A percentile compares a stretch with the other conserved stretches of the same genome.
These are phyloP conservation scores for Suillia variegata DNA, from an alignment of 2,888 invertebrate genomes.

Conservation along the genomic window DNA sequence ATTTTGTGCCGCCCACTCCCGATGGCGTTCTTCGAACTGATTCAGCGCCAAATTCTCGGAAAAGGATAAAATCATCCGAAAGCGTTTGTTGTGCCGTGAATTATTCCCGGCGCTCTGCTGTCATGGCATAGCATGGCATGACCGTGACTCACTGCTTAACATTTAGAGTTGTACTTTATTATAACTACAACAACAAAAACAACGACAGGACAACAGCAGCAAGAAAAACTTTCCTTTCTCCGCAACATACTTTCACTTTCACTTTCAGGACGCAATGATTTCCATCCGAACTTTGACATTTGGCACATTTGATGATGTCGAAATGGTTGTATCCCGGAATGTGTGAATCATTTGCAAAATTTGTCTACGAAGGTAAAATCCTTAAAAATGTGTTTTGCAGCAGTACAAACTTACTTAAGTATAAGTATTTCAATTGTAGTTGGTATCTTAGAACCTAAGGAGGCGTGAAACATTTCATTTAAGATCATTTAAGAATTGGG, in stretches of 20 bases:
- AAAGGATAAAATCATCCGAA: conserved; percentile 48
- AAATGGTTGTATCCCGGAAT: background rate
- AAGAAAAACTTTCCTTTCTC: background rate
- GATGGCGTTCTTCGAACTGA: conserved; percentile 34
- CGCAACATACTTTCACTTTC: conserved; percentile 10
- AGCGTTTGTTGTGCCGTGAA: conserved; percentile 46
- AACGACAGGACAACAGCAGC: background rate
- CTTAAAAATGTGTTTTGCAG: too few relatives aligned
- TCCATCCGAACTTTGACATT: conserved; percentile 16
- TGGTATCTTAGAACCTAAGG: too few relatives aligned
- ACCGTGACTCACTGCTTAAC: conserved; percentile 40
- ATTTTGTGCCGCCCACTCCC: conserved; percentile 22
- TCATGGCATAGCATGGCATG: conserved; percentile 13
- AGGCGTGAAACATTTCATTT: too few relatives aligned
- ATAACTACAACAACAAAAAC: conserved; percentile 32
- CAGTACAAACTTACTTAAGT: too few relatives aligned
- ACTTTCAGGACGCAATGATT: background rate
- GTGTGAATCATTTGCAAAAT: background rate
- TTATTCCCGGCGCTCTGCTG: conserved; percentile 15
- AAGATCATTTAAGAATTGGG: too few relatives aligned
- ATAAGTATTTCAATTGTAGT: too few relatives aligned
- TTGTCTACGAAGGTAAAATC: too few relatives aligned
- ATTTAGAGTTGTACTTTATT: conserved; percentile 25
- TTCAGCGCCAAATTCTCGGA: conserved; percentile 48
- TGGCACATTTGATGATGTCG: background rate